These are phyloP conservation scores for Cistogaster globosa DNA, from an alignment of 2,888 invertebrate species.

Conservation along the genomic window DNA sequence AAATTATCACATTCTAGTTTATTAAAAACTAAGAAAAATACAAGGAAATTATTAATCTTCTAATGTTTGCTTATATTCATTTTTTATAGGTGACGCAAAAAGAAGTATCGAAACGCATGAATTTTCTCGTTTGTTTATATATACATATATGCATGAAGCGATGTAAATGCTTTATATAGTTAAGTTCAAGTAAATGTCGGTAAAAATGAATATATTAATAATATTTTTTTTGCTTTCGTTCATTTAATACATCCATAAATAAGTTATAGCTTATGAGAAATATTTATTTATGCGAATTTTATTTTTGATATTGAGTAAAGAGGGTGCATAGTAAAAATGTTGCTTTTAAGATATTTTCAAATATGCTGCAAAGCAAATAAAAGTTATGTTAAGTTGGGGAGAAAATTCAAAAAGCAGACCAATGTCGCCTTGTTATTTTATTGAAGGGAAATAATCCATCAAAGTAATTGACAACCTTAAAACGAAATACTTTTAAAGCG, in stretches of 20 bases:
- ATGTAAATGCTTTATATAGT: neutral
- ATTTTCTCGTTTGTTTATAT: neutral
- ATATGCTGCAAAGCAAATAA: slow-evolving; percentile 1
- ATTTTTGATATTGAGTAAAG: neutral
- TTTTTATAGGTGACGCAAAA: neutral
- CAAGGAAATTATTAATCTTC: neutral
- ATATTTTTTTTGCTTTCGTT: no score
- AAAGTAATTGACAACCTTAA: no score
- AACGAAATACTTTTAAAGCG: no score
- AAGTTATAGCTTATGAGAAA: slow-evolving; percentile 51
- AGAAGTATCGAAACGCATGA: neutral
- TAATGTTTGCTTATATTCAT: neutral
- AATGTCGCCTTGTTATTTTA: neutral
- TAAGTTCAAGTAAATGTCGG: slow-evolving; percentile 34
- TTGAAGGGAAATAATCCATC: neutral
- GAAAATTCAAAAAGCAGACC: neutral
- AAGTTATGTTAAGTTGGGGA: neutral
- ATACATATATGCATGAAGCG: neutral
- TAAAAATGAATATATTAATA: slow-evolving; percentile 21
- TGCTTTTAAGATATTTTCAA: slow-evolving; percentile 39
- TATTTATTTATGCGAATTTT: slow-evolving; percentile 30
- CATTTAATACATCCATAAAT: slow-evolving; percentile 28
- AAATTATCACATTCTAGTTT: no score
- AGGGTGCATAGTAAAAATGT: slow-evolving; percentile 64
- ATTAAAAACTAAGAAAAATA: no score